Percentiles rank a stretch among this genome's conserved stretches.
phyloP scores from a whole-genome alignment of 2,113 vertebrate genomes.

The Origma solitaria region DNA sequence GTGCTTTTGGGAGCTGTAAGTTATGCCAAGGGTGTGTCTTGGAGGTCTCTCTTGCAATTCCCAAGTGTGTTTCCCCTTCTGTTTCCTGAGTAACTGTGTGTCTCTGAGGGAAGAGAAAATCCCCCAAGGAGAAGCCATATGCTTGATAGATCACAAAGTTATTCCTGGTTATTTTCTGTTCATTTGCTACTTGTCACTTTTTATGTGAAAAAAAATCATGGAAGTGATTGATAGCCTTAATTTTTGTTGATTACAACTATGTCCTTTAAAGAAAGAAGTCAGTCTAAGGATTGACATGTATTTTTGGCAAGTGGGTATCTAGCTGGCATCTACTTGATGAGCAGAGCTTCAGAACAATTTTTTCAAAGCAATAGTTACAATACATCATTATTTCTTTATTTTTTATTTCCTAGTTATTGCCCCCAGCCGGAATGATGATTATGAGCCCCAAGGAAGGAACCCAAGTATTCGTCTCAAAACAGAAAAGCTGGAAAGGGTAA shows the following conservation, averaged over 20 bases:
- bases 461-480: conserved; percentile 71
- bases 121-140: not conserved
- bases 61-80: not conserved
- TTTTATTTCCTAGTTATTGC: conserved; percentile 55
- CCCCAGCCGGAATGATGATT: conserved; percentile 46
- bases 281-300: conserved; percentile 13
- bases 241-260: not conserved
- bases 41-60: not conserved
- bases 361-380: conserved; percentile 40
- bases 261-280: not conserved
- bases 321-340: conserved; percentile 45
- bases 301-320: conserved; percentile 34
- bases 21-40: not conserved
- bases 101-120: not conserved
- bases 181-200: not conserved
- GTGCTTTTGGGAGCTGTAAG: not conserved
- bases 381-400: conserved; percentile 8
- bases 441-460: conserved; percentile 58
- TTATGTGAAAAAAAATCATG: not conserved
- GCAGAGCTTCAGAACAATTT: conserved; percentile 32
- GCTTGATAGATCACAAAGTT: not conserved
- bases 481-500: conserved; percentile 86
- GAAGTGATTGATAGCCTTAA: not conserved
- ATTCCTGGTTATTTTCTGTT: not conserved
- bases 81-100: not conserved